These are phyloP conservation scores for Entomyzon cyanotis DNA, from an alignment of 2,113 vertebrate species.

Conservation along the genomic window DNA sequence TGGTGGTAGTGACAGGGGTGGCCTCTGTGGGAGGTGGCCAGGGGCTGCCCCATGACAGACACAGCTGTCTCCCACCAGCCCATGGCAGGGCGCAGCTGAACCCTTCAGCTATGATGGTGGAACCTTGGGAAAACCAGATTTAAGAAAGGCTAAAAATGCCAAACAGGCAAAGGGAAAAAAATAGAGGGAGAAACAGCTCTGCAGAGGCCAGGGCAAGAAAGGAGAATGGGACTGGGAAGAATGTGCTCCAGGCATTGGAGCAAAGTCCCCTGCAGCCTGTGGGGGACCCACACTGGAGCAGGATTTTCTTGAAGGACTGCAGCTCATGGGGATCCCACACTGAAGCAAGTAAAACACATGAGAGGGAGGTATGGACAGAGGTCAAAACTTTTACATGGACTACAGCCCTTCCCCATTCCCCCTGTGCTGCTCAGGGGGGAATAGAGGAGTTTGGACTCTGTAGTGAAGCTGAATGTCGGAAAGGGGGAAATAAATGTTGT, in stretches of 20 bases:
- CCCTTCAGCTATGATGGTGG: neutral
- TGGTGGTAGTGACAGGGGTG: neutral
- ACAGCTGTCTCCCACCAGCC: neutral
- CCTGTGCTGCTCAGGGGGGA: rapidly evolving
- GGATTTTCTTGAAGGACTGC: neutral
- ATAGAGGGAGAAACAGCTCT: neutral
- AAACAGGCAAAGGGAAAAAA: neutral
- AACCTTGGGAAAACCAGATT: neutral
- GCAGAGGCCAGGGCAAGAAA: neutral
- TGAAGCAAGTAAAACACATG: neutral
- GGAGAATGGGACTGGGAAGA: neutral
- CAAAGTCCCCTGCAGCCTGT: rapidly evolving
- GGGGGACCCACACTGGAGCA: neutral
- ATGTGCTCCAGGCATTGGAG: rapidly evolving
- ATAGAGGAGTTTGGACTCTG: neutral
- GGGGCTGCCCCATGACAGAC: neutral
- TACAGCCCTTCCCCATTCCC: rapidly evolving
- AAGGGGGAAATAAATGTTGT: neutral
- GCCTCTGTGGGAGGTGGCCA: neutral
- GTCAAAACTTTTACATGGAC: neutral
- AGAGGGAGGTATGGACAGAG: neutral
- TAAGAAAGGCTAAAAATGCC: neutral
- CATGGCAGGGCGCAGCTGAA: neutral
- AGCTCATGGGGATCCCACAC: neutral
- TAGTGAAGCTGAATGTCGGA: neutral